Evolutionary conservation across 2,797 vertebrate genomes (phyloP).

Genomic region (Chelon labrosus): DNA sequence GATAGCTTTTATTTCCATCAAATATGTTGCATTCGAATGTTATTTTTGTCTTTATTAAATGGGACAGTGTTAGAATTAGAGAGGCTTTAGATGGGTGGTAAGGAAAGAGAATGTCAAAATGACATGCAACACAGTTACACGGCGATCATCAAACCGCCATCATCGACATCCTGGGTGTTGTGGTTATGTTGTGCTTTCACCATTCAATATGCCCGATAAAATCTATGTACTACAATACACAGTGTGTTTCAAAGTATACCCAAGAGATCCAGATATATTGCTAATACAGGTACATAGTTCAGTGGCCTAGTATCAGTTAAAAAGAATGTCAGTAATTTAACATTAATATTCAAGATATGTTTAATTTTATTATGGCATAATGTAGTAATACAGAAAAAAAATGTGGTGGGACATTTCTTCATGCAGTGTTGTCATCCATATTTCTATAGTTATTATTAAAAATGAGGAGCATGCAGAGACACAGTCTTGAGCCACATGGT

Average conservation of each 20-base stretch:
- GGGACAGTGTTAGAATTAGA: background rate
- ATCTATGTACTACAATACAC: too few relatives aligned
- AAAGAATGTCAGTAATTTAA: conserved; percentile 2
- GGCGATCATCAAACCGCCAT: too few relatives aligned
- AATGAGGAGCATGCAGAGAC: background rate
- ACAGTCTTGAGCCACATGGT: background rate
- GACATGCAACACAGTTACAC: too few relatives aligned
- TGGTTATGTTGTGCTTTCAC: too few relatives aligned
- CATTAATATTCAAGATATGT: background rate
- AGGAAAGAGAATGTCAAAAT: background rate
- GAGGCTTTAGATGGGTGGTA: too few relatives aligned
- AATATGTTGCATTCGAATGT: conserved; percentile 1
- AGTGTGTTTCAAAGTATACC: background rate
- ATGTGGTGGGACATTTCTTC: too few relatives aligned
- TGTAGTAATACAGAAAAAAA: background rate
- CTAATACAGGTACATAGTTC: background rate
- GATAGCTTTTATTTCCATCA: conserved; percentile 31
- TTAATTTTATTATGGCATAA: background rate
- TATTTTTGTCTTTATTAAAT: background rate
- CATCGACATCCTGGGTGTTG: too few relatives aligned
- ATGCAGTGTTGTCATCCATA: too few relatives aligned
- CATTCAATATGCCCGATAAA: too few relatives aligned
- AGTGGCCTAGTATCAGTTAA: background rate
- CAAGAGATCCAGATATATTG: background rate
- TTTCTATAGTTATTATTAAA: background rate